These are phyloP conservation scores for Stratiomys singularior DNA, from an alignment of 2,888 invertebrate species.

Conservation along the genomic window DNA sequence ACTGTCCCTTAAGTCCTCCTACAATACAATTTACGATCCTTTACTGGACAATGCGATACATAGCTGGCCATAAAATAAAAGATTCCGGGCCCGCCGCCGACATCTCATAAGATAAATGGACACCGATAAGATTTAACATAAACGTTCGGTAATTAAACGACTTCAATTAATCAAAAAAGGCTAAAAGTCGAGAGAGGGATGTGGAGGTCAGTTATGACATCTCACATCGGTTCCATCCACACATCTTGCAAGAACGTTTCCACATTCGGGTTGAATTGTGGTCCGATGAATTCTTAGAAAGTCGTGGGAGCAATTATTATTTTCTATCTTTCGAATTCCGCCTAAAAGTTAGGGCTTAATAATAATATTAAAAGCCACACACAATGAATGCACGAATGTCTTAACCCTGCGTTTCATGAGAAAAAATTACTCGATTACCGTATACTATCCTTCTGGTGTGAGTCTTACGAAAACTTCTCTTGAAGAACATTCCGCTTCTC, in stretches of 20 bases:
- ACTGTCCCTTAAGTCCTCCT: conserved; percentile 35
- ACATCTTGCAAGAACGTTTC: background rate
- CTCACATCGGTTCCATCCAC: background rate
- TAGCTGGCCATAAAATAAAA: conserved; percentile 35
- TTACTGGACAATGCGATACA: conserved; percentile 23
- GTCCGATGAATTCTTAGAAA: conserved; percentile 60
- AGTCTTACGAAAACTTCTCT: too few relatives aligned
- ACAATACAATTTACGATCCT: conserved; percentile 35
- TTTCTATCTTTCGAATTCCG: conserved; percentile 42
- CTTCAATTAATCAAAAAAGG: conserved; percentile 65
- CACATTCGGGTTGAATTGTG: background rate
- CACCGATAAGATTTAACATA: conserved; percentile 59
- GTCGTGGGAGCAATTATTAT: conserved; percentile 66
- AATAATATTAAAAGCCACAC: conserved; percentile 39
- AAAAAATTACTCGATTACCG: too few relatives aligned
- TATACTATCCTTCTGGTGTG: too few relatives aligned
- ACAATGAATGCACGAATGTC: background rate
- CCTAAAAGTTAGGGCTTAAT: background rate
- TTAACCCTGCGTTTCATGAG: background rate
- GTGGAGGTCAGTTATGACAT: conserved; percentile 39
- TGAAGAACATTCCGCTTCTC: too few relatives aligned
- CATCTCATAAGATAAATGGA: conserved; percentile 58
- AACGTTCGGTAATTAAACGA: conserved; percentile 64
- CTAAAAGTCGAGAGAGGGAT: background rate
- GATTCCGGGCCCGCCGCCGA: conserved; percentile 22